Conservation (phyloP, 2,797 vertebrate genomes). For the Rhinoraja longicauda region DNA sequence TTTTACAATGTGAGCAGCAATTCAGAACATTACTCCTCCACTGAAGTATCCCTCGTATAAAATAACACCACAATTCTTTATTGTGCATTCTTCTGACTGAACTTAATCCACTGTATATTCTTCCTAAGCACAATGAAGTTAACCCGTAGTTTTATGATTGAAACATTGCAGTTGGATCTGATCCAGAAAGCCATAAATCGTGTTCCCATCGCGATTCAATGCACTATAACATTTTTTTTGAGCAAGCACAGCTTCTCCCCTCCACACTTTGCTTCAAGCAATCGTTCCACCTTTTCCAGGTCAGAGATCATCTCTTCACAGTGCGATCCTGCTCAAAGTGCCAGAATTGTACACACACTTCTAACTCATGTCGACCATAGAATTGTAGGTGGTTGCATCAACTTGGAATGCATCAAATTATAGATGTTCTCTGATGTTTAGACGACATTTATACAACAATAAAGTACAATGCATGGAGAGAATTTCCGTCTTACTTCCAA, state of each 20-base stretch:
- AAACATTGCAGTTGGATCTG: background rate
- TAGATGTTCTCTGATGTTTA: background rate
- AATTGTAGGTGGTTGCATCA: background rate
- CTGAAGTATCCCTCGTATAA: background rate
- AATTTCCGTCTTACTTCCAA: background rate
- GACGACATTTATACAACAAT: background rate
- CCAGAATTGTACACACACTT: background rate
- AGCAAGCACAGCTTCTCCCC: background rate
- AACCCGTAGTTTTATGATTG: constrained; percentile 9
- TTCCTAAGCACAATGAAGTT: background rate
- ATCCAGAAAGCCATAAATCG: background rate
- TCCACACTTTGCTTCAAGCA: background rate
- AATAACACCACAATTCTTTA: background rate
- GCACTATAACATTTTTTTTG: background rate
- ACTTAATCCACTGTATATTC: constrained; percentile 1
- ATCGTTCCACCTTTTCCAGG: background rate
- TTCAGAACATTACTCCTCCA: background rate
- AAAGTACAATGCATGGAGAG: background rate
- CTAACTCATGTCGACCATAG: background rate
- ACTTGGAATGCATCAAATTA: background rate
- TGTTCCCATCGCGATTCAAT: background rate
- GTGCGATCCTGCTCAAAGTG: background rate
- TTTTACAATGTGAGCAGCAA: background rate
- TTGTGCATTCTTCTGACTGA: background rate
- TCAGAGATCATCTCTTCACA: constrained; percentile 10